These are phyloP conservation scores for Siderastrea radians DNA, from an alignment of 92 coral and sea anemone genomes.

Conservation along the genomic window DNA sequence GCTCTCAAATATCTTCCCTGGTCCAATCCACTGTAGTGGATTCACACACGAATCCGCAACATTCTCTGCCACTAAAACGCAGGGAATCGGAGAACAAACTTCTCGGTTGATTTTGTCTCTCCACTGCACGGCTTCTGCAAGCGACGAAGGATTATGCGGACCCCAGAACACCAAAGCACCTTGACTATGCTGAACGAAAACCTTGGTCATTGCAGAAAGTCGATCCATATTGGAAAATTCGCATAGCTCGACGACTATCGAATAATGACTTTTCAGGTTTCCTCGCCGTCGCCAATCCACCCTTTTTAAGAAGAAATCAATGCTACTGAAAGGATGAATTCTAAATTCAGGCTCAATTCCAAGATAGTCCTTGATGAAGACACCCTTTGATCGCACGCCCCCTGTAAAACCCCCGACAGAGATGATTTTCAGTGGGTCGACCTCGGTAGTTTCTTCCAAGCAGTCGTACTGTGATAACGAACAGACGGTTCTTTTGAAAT, in stretches of 20 bases:
- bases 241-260: slow-evolving; percentile 62
- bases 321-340: slow-evolving; percentile 54
- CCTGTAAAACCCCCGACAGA: slow-evolving; percentile 78
- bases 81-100: slow-evolving; percentile 46
- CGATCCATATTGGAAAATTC: slow-evolving; percentile 69
- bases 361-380: slow-evolving; percentile 71
- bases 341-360: slow-evolving; percentile 51
- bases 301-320: slow-evolving; percentile 39
- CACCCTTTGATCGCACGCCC: slow-evolving; percentile 55
- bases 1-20: slow-evolving; percentile 61
- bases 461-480: slow-evolving; percentile 19
- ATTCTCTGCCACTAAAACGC: slow-evolving; percentile 79
- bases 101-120: slow-evolving; percentile 41
- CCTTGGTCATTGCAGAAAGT: slow-evolving; percentile 19
- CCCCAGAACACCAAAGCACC: slow-evolving; percentile 87
- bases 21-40: slow-evolving; percentile 72
- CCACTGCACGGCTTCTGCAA: slow-evolving; percentile 72
- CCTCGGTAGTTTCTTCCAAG: slow-evolving; percentile 29
- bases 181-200: slow-evolving; percentile 51
- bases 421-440: slow-evolving; percentile 50
- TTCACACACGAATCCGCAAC: slow-evolving; percentile 17
- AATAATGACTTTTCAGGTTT: slow-evolving; percentile 1
- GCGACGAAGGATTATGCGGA: slow-evolving; percentile 65
- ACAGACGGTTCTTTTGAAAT: slow-evolving; percentile 52
- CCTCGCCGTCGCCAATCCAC: slow-evolving; percentile 21